Percentiles rank a stretch among this genome's conserved stretches.
Conservation (phyloP, 2,797 vertebrate species). For the Leptatherina wallacei region DNA sequence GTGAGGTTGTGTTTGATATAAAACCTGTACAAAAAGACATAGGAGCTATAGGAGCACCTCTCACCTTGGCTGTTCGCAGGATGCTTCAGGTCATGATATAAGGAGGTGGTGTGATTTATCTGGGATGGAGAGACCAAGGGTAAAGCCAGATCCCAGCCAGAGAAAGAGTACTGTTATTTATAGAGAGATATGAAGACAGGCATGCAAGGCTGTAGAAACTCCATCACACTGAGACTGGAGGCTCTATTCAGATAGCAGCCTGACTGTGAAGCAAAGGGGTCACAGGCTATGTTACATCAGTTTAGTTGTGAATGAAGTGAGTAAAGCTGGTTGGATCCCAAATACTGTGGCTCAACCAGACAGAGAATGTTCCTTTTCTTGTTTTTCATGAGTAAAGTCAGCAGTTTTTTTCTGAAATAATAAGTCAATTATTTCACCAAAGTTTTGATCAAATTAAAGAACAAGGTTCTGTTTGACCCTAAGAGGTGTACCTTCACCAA, state of each 20-base stretch:
- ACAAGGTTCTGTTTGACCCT: neutral
- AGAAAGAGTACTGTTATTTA: constrained; percentile 62
- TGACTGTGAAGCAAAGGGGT: constrained; percentile 40
- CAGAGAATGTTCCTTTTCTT: neutral
- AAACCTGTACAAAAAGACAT: constrained; percentile 26
- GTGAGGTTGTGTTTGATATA: constrained; percentile 18
- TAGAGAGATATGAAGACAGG: constrained; percentile 54
- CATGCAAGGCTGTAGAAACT: constrained; percentile 46
- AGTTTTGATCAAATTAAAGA: neutral
- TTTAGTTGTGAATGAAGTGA: constrained; percentile 49
- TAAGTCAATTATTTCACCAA: neutral
- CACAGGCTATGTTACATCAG: constrained; percentile 61
- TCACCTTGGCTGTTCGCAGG: constrained; percentile 57
- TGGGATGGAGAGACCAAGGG: constrained; percentile 54
- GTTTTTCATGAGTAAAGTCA: neutral
- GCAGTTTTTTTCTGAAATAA: neutral
- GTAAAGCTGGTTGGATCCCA: constrained; percentile 5
- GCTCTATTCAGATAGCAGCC: constrained; percentile 38
- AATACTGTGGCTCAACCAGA: neutral
- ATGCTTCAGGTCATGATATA: constrained; percentile 40
- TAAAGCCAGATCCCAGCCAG: constrained; percentile 49
- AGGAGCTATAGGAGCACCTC: constrained; percentile 4
- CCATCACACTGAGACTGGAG: constrained; percentile 35
- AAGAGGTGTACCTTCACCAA: neutral
- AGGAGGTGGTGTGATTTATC: constrained; percentile 60